Conservation (phyloP, 2,888 invertebrate species). For the Agrilus cyanescens region DNA sequence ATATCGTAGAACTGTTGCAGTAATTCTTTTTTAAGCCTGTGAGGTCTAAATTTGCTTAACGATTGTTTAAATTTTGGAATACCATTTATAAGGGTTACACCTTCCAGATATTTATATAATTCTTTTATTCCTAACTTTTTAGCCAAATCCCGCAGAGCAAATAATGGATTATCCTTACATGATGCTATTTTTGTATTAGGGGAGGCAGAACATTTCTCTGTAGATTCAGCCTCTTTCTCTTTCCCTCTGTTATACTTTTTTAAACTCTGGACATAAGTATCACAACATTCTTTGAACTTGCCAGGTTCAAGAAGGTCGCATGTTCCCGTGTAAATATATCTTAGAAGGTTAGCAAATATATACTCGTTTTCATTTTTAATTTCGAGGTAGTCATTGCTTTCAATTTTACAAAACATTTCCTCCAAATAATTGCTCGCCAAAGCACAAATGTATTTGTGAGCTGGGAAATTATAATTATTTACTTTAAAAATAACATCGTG, state of each 20-base stretch:
- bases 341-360: slow-evolving; percentile 60
- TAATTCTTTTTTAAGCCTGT: no score
- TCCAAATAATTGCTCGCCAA: slow-evolving; percentile 51
- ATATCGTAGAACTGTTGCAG: slow-evolving; percentile 31
- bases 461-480: slow-evolving; percentile 48
- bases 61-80: no score
- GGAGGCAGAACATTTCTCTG: no score
- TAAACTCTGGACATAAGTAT: no score
- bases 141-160: slow-evolving; percentile 40
- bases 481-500: slow-evolving; percentile 65
- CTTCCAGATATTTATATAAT: slow-evolving; percentile 41
- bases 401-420: slow-evolving; percentile 21
- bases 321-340: slow-evolving; percentile 55
- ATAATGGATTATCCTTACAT: no score
- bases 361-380: slow-evolving; percentile 47
- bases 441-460: slow-evolving; percentile 62
- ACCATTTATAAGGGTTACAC: slow-evolving; percentile 22
- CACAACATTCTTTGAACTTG: slow-evolving; percentile 19
- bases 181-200: no score
- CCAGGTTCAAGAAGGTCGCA: slow-evolving; percentile 50
- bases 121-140: slow-evolving; percentile 41
- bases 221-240: slow-evolving; percentile 8
- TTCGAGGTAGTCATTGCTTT: slow-evolving; percentile 29
- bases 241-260: no score
- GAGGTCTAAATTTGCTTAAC: no score